Evolutionary conservation across 2,888 invertebrate species (phyloP), one percentile per base, ranked within the genome.

Genomic region (Sinodicranocentrus sp.): DNA sequence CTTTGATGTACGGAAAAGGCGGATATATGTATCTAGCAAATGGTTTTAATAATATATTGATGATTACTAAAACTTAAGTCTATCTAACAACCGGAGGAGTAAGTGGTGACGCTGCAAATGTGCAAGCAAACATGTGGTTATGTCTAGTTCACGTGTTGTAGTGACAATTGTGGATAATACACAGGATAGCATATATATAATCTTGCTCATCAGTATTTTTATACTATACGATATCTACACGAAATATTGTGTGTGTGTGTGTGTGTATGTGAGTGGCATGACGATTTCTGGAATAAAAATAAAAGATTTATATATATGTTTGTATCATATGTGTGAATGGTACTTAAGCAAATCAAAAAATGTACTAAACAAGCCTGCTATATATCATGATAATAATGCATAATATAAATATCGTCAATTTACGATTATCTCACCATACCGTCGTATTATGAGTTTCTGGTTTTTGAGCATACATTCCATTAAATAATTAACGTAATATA

Each of bases 381-480:
- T 57, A 57, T 21, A 57, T 39, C 17, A 19, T 57, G 21, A 23
- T 23, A 10, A 26, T 65, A n/a, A 48, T 25, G n/a, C 23, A 25
- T 21, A 25, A 39, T 76, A 59, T 59, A 77, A 78, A 57, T 57
- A 78, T 78, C 70, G 26, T 78, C 43, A 17, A 61, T 23, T 76
- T 10, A 61, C 57, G 59, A 70, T 48, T 67, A 67, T 76, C 76
- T 68, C 68, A 57, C 59, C 67, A 77, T 77, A 10, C 43, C 15
- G 52, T 71, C 59, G 54, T 57, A 28, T 44, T 61, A 44, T 79
- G 33, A 65, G 63, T 72, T 72, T 79, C 63, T 28, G 65, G 71
- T 79, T 67, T 72, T 82, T 82, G 80, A 82, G 80, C 80, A 82
- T 82, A 82, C 80, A 82, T 82, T 82, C 80, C 73, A 33, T 72